Evolutionary conservation across 2,113 vertebrate species (phyloP), one percentile per base, ranked within the genome.

Genomic region (Crypturellus undulatus): DNA sequence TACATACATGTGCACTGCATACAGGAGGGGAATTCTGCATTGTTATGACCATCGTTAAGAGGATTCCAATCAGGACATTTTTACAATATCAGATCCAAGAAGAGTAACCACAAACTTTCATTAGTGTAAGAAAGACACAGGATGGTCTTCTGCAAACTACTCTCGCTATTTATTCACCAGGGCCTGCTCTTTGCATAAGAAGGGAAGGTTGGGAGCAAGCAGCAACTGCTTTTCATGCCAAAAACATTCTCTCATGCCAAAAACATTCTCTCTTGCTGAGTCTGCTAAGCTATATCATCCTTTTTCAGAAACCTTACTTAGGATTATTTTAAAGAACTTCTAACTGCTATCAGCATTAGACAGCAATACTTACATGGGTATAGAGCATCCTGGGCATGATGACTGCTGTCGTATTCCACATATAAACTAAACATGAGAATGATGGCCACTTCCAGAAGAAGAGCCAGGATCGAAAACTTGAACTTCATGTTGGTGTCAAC

Each of bases 401-500:
- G 4, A 16, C 6, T 13, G 3, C 0, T 1, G 16, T 76, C 10
- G 59, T 99, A 99, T 24, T 91, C 90, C 84, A 98, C 98, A 97
- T 98, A 99, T 63, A 99, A 42, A 3, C 90, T 98, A 89, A 98
- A 99, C 95, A 99, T 96, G 97, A 98, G 51, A 90, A 99, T 99
- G 92, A 98, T 98, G 87, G 96, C 43, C 79, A 97, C 93, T 96
- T 99, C 98, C 93, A 99, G 96, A 81, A 70, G 7, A 95, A 99
- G 93, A 20, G 99, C 99, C 89, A 98, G 5, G 38, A 98, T 80
- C 14, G 99, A 98, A 87, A 99, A 99, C 96, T 97, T 98, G 77
- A 98, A 65, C 98, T 97, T 98, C 99, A 99, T 99, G 98, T 98
- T 99, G 98, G 98, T 98, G 91, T 98, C 91, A 72, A 95, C 97